Evolutionary conservation across 2,113 vertebrate genomes (phyloP).

Genomic region (Poicephalus gulielmi): DNA sequence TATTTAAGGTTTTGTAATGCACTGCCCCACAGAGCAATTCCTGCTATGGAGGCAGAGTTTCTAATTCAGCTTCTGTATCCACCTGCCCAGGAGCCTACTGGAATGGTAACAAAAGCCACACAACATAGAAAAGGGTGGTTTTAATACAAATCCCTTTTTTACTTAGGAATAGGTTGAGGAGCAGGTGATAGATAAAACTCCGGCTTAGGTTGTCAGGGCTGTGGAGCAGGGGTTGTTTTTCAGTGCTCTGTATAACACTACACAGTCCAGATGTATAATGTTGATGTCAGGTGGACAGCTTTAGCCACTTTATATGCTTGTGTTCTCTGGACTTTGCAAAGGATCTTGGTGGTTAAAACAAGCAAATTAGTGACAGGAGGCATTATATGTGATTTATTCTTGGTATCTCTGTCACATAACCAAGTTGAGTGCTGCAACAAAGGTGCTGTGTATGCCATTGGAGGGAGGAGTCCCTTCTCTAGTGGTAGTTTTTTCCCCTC

Average conservation of each 20-base stretch:
- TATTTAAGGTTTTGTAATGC: neutral
- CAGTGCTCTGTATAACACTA: neutral
- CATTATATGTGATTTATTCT: neutral
- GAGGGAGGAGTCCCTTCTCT: no score
- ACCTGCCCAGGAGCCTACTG: neutral
- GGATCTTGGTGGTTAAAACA: neutral
- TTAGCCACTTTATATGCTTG: neutral
- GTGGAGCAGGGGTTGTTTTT: neutral
- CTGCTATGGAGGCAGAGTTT: neutral
- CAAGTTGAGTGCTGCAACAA: neutral
- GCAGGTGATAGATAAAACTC: neutral
- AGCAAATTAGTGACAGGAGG: neutral
- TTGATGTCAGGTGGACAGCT: neutral
- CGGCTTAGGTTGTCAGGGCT: neutral
- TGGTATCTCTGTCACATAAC: neutral
- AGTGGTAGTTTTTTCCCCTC: rapidly evolving
- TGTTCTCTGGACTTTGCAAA: neutral
- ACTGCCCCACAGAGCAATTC: neutral
- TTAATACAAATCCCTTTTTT: rapidly evolving
- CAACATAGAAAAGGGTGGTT: neutral
- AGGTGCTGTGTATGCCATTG: neutral
- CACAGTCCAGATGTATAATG: rapidly evolving
- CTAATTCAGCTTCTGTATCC: neutral
- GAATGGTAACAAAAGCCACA: neutral
- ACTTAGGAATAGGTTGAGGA: neutral